These are phyloP conservation scores for Hipparchia semele DNA, from an alignment of 2,888 invertebrate genomes.

Conservation along the genomic window DNA sequence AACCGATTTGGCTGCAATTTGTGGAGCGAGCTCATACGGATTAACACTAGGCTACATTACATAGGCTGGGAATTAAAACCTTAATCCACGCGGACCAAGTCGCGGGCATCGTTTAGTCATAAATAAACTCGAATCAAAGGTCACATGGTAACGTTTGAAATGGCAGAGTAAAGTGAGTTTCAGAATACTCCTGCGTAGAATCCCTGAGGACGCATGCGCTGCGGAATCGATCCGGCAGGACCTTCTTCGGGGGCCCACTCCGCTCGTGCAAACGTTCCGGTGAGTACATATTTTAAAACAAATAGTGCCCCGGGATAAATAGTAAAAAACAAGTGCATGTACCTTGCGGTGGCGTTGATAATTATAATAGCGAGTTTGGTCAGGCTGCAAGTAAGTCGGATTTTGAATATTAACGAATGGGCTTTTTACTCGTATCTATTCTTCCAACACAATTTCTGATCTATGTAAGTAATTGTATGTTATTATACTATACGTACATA, in stretches of 20 bases:
- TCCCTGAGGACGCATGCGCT: constrained; percentile 60
- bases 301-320: constrained; percentile 42
- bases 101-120: background rate
- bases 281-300: constrained; percentile 57
- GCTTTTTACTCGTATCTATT: constrained; percentile 42
- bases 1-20: too few species aligned
- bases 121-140: constrained; percentile 18
- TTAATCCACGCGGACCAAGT: too few species aligned
- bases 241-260: constrained; percentile 53
- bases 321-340: constrained; percentile 69
- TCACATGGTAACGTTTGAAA: constrained; percentile 15
- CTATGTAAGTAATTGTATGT: constrained; percentile 38
- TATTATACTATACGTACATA: constrained; percentile 21
- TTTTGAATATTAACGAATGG: constrained; percentile 38
- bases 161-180: constrained; percentile 28
- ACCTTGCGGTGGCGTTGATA: constrained; percentile 78
- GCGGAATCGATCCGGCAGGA: constrained; percentile 55
- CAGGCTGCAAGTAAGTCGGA: constrained; percentile 73
- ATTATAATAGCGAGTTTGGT: constrained; percentile 78
- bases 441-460: constrained; percentile 40
- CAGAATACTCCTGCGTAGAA: constrained; percentile 36
- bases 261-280: constrained; percentile 63
- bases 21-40: too few species aligned
- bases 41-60: too few species aligned
- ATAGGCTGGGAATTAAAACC: too few species aligned